Evolutionary conservation across 2,797 vertebrate species (phyloP).

Genomic region (Salmo trutta): DNA sequence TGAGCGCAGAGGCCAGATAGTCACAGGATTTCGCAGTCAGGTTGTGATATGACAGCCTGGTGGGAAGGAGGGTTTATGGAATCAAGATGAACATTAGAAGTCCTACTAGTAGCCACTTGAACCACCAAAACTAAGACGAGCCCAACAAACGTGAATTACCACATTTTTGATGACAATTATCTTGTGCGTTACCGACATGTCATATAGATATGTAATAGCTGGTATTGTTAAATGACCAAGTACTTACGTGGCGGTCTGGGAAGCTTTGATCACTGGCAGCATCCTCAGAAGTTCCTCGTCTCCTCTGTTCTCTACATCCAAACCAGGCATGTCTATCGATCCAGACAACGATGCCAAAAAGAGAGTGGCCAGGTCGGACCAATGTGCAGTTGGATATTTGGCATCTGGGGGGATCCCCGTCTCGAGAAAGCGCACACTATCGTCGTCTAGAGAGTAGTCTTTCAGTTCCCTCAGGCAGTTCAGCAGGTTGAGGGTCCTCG

Average conservation of each 20-base stretch:
- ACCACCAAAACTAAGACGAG: background rate
- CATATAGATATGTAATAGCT: background rate
- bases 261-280: conserved; percentile 42
- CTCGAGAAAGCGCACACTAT: conserved; percentile 20
- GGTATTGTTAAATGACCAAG: background rate
- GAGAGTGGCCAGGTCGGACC: conserved; percentile 17
- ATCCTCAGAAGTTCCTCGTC: conserved; percentile 36
- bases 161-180: too few species aligned
- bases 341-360: conserved; percentile 21
- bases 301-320: conserved; percentile 24
- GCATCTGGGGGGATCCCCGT: background rate
- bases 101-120: background rate
- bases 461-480: conserved; percentile 50
- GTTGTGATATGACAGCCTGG: conserved; percentile 57
- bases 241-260: conserved; percentile 52
- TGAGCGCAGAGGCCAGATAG: conserved; percentile 34
- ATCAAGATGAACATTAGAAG: background rate
- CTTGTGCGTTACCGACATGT: too few species aligned
- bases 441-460: conserved; percentile 23
- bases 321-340: conserved; percentile 23
- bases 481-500: conserved; percentile 20
- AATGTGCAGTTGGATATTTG: background rate
- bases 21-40: conserved; percentile 53
- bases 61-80: background rate
- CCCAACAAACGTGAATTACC: background rate